A percentile compares a stretch with the other conserved stretches of the same genome.
These are phyloP conservation scores for Sphecodes monilicornis DNA, from an alignment of 2,888 invertebrate species.

Conservation along the genomic window DNA sequence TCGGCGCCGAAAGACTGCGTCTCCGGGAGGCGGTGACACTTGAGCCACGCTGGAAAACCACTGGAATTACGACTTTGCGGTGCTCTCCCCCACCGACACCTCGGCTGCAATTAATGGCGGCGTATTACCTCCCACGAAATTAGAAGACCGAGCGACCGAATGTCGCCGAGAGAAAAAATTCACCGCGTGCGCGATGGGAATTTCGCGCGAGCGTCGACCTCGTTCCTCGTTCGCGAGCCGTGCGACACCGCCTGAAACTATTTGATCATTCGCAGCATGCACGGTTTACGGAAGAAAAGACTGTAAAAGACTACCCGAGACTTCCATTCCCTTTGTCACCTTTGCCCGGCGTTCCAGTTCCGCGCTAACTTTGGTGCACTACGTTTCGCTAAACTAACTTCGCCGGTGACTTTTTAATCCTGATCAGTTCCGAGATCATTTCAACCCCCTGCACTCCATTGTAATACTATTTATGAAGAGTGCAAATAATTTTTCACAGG, in stretches of 20 bases:
- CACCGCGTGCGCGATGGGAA: background rate
- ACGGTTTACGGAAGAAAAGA: conserved; percentile 11
- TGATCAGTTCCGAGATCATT: background rate
- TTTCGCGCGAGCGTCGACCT: conserved; percentile 3
- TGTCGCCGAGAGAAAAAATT: background rate
- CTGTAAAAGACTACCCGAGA: conserved; percentile 2
- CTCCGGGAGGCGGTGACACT: background rate
- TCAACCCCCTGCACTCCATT: background rate
- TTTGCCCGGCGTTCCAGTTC: background rate
- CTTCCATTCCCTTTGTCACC: conserved; percentile 4
- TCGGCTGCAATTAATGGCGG: background rate
- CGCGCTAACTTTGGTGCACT: background rate
- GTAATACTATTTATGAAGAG: background rate
- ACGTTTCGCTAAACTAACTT: conserved; percentile 1
- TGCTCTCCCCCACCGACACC: background rate
- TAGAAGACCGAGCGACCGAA: background rate
- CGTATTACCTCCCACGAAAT: background rate
- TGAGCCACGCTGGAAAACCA: background rate
- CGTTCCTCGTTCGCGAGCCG: background rate
- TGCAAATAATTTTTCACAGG: background rate
- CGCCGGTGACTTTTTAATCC: background rate
- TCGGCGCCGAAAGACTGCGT: conserved; percentile 20
- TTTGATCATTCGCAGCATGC: conserved; percentile 9
- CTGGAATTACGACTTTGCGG: background rate
- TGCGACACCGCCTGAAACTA: background rate